These are phyloP conservation scores for Parus major DNA, from an alignment of 2,113 vertebrate species.

Conservation along the genomic window DNA sequence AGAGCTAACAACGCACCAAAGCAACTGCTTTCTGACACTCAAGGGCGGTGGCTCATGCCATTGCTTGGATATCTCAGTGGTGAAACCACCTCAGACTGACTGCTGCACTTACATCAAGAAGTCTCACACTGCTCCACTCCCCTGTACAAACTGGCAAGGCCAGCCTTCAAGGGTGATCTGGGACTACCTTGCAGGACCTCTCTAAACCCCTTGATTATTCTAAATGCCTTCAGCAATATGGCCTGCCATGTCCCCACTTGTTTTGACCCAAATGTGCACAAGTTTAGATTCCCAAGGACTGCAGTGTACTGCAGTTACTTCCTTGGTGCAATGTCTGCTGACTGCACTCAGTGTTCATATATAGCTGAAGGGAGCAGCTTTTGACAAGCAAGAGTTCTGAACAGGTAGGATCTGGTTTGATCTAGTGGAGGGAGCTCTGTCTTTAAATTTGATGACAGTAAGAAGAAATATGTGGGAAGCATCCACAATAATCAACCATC, in stretches of 20 bases:
- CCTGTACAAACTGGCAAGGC: background rate
- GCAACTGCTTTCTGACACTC: background rate
- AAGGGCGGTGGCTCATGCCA: background rate
- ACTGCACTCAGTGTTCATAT: background rate
- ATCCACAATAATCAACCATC: conserved; percentile 28
- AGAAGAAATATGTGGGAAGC: conserved; percentile 41
- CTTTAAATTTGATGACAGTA: background rate
- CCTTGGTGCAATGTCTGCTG: background rate
- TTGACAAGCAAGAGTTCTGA: background rate
- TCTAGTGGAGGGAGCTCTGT: background rate
- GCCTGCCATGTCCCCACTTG: background rate
- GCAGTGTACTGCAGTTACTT: background rate
- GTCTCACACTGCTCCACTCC: background rate
- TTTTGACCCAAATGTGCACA: background rate
- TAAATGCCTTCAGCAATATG: background rate
- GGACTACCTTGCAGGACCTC: background rate
- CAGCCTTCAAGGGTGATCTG: background rate
- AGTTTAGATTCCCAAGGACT: background rate
- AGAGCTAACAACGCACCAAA: background rate
- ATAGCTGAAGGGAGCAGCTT: background rate
- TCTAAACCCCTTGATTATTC: background rate
- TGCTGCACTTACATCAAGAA: background rate
- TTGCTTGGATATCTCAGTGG: background rate
- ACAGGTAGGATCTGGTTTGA: background rate
- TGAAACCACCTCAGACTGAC: background rate